Percentiles rank a stretch among this genome's conserved stretches.
phyloP scores from a whole-genome alignment of 2,888 invertebrate species.

The Archips crataeganus region DNA sequence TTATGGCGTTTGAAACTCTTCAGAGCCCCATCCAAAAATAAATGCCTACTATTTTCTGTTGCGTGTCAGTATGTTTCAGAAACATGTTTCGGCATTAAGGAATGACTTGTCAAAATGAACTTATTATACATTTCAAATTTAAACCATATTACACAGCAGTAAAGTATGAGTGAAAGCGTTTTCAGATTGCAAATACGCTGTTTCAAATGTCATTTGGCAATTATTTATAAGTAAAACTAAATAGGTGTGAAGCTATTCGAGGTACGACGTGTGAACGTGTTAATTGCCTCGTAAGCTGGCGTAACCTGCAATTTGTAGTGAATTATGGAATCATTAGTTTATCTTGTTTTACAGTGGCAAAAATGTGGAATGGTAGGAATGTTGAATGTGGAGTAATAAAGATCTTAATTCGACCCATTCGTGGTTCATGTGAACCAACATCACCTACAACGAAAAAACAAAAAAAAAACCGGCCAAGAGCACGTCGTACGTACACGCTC shows the following conservation, averaged over 20 bases:
- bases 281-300: constrained; percentile 1
- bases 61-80: neutral
- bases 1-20: too few species aligned
- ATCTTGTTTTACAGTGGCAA: neutral
- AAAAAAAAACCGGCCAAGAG: too few species aligned
- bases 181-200: neutral
- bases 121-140: neutral
- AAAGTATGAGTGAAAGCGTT: neutral
- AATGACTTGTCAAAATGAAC: neutral
- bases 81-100: neutral
- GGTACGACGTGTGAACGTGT: neutral
- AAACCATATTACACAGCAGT: neutral
- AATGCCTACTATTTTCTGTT: neutral
- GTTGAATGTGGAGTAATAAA: too few species aligned
- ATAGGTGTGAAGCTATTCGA: neutral
- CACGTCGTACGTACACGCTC: too few species aligned
- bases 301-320: neutral
- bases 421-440: too few species aligned
- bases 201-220: neutral
- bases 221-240: constrained; percentile 3
- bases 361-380: too few species aligned
- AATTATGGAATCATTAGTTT: constrained; percentile 7
- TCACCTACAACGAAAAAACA: too few species aligned
- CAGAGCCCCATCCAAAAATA: neutral
- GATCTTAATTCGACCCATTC: too few species aligned